A percentile compares a stretch with the other conserved stretches of the same genome.
Conservation (phyloP, 2,797 vertebrate genomes). For the Galago senegalensis region DNA sequence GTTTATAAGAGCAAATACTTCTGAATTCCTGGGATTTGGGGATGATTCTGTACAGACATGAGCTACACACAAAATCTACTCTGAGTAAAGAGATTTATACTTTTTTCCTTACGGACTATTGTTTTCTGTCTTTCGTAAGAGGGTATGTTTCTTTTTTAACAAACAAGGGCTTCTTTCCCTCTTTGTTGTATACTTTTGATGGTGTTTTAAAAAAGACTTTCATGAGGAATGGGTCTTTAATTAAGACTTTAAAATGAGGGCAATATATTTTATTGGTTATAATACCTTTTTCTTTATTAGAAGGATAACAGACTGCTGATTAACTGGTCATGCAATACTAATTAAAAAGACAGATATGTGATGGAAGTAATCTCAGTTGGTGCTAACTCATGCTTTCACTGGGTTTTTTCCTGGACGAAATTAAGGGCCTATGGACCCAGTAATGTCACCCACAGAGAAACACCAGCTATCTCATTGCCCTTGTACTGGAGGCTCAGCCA, state of each 20-base stretch:
- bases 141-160: slow-evolving; percentile 72
- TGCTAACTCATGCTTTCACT: slow-evolving; percentile 66
- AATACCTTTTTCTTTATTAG: slow-evolving; percentile 87
- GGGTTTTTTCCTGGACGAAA: slow-evolving; percentile 60
- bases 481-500: background rate
- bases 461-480: background rate
- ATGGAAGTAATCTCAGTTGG: slow-evolving; percentile 80
- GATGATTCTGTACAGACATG: background rate
- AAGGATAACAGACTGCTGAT: slow-evolving; percentile 87
- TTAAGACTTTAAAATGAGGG: slow-evolving; percentile 89
- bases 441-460: background rate
- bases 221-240: slow-evolving; percentile 85
- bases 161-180: slow-evolving; percentile 77
- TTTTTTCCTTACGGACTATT: background rate
- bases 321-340: slow-evolving; percentile 90
- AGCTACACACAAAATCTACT: background rate
- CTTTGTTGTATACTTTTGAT: slow-evolving; percentile 77
- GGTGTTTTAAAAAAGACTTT: slow-evolving; percentile 81
- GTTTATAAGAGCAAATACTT: background rate
- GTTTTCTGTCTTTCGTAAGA: background rate
- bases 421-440: background rate
- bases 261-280: slow-evolving; percentile 89
- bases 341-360: slow-evolving; percentile 89
- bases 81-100: background rate
- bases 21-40: background rate